phyloP scores from a whole-genome alignment of 2,113 vertebrate species.

The Oophaga pumilio region DNA sequence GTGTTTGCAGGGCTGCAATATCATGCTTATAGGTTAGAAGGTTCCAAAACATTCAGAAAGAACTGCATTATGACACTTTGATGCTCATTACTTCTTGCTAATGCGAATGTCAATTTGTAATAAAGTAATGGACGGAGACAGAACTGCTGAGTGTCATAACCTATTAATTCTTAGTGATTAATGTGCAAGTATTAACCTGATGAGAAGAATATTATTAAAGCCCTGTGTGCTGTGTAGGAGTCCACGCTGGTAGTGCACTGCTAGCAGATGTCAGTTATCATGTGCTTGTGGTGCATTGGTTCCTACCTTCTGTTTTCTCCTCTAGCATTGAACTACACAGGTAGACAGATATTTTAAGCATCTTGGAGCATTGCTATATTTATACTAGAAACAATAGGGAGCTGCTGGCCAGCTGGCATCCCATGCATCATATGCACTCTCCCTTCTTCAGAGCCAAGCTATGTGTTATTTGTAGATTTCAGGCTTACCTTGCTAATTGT shows the following conservation, averaged over 20 bases:
- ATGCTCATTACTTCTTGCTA: constrained; percentile 6
- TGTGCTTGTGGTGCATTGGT: constrained; percentile 30
- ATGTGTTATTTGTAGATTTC: constrained; percentile 10
- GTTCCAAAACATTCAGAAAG: not conserved
- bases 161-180: constrained; percentile 39
- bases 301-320: constrained; percentile 16
- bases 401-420: constrained; percentile 31
- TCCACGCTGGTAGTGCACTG: not conserved
- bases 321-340: constrained; percentile 2
- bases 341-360: constrained; percentile 34
- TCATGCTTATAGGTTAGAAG: not conserved
- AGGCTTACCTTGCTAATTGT: constrained; percentile 19
- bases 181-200: constrained; percentile 24
- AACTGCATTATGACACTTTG: constrained; percentile 26
- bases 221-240: not conserved
- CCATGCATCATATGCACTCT: constrained; percentile 22
- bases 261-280: constrained; percentile 36
- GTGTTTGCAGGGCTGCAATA: not conserved
- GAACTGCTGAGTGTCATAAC: constrained; percentile 24
- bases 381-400: constrained; percentile 37
- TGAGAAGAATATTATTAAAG: not conserved
- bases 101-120: constrained; percentile 45
- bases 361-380: constrained; percentile 11
- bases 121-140: constrained; percentile 38
- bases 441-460: not conserved